Base-by-base conservation (phyloP, 2,888 invertebrate genomes). In the Hemithea aestivaria region DNA sequence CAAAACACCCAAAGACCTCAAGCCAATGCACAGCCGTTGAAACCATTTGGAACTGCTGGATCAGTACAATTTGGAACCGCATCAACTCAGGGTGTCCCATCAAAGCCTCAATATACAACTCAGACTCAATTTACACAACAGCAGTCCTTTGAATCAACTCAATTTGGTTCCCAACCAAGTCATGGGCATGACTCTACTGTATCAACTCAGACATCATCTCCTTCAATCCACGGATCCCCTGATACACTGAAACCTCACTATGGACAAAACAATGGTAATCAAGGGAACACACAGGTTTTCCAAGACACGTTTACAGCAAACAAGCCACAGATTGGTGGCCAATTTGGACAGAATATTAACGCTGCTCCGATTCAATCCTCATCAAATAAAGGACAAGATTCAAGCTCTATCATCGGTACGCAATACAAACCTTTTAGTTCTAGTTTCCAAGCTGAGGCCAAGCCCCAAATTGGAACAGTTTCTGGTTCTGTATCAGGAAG, bases 31-130 rank as follows among this genome's bases (percentile, higher is more conserved):
- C 27, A 40, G 10, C 8, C 37, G 6, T 38, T 26, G 24, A 44
- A 35, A 11, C 44, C 39, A 7, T 38, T 40, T 21, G 42, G 27
- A 35, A 33, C 9, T 22, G 7, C 25, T 27, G 29, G 34, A 21
- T 21, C 32, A 32, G 11, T 3, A 20, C 28, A 32, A 29, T 37
- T 41, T 10, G 36, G 37, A 31, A 27, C 22, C 7, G 12, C 20
- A n/a, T 7, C 30, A 22, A 37, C 6, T 29, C 35, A 33, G 31
- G 23, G 16, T 4, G 36, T 27, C 9, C 32, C 44, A 10, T 21
- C 40, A 8, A 51, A 48, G 10, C 40, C 49, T 10, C 56, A 62
- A 30, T 56, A 43, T 10, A 52, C 42, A 10, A 10, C 40, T 2
- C 54, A 54, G 8, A 20, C 51, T 11, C 45, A 45, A 16, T 31